Conservation (phyloP, 2,113 vertebrate genomes). For the Entelurus aequoreus region DNA sequence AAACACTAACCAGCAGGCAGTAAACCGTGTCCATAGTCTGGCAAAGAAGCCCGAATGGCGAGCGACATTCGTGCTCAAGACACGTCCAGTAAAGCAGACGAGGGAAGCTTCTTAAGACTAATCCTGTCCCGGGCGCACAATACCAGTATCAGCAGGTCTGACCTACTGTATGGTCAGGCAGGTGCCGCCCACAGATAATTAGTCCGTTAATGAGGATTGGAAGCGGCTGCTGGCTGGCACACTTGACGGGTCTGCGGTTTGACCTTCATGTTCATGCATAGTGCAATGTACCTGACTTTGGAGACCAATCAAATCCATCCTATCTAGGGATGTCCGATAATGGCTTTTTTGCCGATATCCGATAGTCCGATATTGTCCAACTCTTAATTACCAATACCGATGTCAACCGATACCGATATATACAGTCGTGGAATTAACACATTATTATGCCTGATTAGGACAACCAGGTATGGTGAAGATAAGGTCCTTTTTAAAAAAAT, state of each 20-base stretch:
- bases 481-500: too few species aligned
- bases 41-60: slow-evolving; percentile 48
- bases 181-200: background rate
- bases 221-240: background rate
- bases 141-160: slow-evolving; percentile 26
- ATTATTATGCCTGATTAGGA: too few species aligned
- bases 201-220: background rate
- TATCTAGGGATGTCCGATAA: too few species aligned
- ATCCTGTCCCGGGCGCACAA: slow-evolving; percentile 66
- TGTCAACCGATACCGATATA: too few species aligned
- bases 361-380: too few species aligned
- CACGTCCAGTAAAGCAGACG: slow-evolving; percentile 58
- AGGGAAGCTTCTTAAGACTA: slow-evolving; percentile 83
- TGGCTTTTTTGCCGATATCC: too few species aligned
- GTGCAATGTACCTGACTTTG: too few species aligned
- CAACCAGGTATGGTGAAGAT: too few species aligned
- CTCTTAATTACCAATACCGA: too few species aligned
- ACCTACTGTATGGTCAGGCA: background rate
- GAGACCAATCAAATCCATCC: too few species aligned
- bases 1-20: slow-evolving; percentile 65
- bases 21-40: slow-evolving; percentile 79
- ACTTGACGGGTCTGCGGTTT: background rate
- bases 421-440: too few species aligned
- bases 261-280: too few species aligned
- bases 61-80: slow-evolving; percentile 66